A percentile compares a stretch with the other conserved stretches of the same genome.
Evolutionary conservation across 2,113 vertebrate genomes (phyloP).

Genomic region (Oryzias curvinotus): DNA sequence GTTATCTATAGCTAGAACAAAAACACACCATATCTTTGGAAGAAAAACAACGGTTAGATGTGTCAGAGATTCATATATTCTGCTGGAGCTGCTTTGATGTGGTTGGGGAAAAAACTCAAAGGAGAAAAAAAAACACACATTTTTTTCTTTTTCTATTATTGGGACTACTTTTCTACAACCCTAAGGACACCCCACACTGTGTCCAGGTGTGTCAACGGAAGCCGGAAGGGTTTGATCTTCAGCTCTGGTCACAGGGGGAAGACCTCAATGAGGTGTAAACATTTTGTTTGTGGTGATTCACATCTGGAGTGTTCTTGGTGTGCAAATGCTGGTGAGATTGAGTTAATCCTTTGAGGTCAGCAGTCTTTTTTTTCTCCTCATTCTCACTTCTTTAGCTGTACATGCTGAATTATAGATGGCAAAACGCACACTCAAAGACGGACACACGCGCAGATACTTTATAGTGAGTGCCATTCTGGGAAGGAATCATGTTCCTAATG

Average conservation of each 20-base stretch:
- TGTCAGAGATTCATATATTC: constrained; percentile 8
- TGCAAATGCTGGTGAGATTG: not conserved
- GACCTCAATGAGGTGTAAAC: not conserved
- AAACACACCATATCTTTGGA: not conserved
- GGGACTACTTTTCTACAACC: not conserved
- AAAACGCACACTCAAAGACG: no score
- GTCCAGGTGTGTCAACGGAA: not conserved
- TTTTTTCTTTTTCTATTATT: not conserved
- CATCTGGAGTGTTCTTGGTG: not conserved
- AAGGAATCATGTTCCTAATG: no score
- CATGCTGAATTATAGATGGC: no score
- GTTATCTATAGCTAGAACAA: constrained; percentile 21
- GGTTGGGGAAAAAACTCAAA: constrained; percentile 2
- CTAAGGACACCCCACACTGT: rapidly evolving
- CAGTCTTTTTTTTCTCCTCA: no score
- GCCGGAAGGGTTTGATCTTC: not conserved
- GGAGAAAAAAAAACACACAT: not conserved
- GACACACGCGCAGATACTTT: no score
- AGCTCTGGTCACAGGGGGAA: constrained; percentile 7
- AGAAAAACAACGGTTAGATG: not conserved
- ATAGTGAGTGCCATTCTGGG: no score
- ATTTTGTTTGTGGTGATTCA: constrained; percentile 31
- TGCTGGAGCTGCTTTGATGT: constrained; percentile 10
- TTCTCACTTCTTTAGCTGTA: no score
- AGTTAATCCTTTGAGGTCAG: no score